Evolutionary conservation across 2,888 invertebrate genomes (phyloP), one percentile per base, ranked within the genome.

Genomic region (Leucophenga maculata): DNA sequence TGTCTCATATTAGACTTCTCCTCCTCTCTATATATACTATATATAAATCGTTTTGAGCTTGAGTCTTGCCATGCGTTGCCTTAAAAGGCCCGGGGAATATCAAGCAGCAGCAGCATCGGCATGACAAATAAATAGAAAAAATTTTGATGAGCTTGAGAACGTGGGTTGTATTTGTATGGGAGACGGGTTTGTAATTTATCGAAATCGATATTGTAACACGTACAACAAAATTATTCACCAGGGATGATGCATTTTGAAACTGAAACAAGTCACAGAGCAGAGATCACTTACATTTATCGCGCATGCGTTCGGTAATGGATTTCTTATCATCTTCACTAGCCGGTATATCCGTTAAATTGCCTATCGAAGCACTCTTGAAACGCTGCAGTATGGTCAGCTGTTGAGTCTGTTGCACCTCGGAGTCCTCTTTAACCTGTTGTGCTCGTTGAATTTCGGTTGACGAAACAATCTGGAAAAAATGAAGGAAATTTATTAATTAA

Each of bases 351-450:
- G 85, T 71, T 22, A 88, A 76, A 72, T 87, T 87, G 26, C 85
- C 87, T 59, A 83, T 86, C 64, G 88, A 88, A 31, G 82, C 80
- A 75, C 88, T 88, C 73, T 88, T 88, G 69, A 82, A 87, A 72
- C 85, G 84, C 73, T 84, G 84, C 69, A 85, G 68, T 62, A 74
- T 75, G 39, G 75, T 76, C 52, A 78, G 69, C 72, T 80, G 83
- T 57, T 79, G 84, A n/a, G 76, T 67, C 69, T 80, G 83, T 22
- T 78, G 78, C 39, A 78, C 74, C 64, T 82, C 85, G 16, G 77
- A 75, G 71, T 86, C 86, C 67, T 86, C 87, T 73, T 85, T 82
- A 68, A 85, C 79, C 67, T 86, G 78, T 75, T 87, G 86, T 16
- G 87, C 80, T 69, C 84, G 85, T 73, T 86, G 70, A 57, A 88